phyloP scores from a whole-genome alignment of 2,888 invertebrate species.

The Mythimna albipuncta region DNA sequence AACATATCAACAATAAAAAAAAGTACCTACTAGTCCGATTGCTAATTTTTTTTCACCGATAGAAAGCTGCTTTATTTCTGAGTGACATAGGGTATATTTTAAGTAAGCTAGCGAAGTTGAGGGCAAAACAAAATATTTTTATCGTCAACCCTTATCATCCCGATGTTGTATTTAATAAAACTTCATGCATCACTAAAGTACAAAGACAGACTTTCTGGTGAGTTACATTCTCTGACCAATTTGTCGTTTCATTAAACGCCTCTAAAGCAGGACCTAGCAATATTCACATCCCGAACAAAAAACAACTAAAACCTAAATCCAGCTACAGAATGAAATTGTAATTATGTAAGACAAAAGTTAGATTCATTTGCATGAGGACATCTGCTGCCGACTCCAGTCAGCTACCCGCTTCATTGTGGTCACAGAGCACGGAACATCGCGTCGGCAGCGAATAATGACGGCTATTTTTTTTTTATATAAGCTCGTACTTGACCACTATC shows the following conservation, averaged over 20 bases:
- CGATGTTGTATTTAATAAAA: too few species aligned
- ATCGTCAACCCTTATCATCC: too few species aligned
- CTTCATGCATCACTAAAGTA: too few species aligned
- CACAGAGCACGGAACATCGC: not conserved
- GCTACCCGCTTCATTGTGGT: not conserved
- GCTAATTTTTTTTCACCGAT: too few species aligned
- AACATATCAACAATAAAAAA: too few species aligned
- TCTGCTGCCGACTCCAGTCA: slow-evolving; percentile 2
- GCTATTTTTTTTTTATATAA: not conserved
- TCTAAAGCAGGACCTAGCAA: not conserved
- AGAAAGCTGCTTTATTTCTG: too few species aligned
- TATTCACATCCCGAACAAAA: not conserved
- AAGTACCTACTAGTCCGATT: too few species aligned
- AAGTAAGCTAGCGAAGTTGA: too few species aligned
- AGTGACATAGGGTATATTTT: too few species aligned
- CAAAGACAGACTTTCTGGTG: too few species aligned
- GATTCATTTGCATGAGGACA: slow-evolving; percentile 32
- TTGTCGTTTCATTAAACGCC: not conserved
- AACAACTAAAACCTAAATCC: not conserved
- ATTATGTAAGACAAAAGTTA: slow-evolving; percentile 38
- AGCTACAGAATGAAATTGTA: slow-evolving; percentile 16
- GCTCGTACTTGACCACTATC: not conserved
- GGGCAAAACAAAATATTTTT: too few species aligned
- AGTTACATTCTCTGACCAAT: not conserved
- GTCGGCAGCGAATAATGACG: not conserved